Base-by-base conservation (phyloP, 2,797 vertebrate genomes). In the Odontamblyopus rebecca region DNA sequence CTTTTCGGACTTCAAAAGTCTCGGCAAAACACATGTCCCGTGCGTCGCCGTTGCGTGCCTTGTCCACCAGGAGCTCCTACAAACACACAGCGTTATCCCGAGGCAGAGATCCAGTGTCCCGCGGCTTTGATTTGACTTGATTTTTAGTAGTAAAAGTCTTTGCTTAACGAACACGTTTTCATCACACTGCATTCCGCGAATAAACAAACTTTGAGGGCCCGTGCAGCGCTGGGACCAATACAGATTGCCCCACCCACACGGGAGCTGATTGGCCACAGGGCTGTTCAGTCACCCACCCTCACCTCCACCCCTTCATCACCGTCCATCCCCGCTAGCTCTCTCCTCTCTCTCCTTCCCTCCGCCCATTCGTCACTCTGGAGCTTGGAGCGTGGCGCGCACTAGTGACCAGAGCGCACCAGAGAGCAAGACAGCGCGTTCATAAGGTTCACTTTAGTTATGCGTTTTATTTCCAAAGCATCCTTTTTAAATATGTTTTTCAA, bases 141-240 rank as follows among this genome's bases (percentile, higher is more conserved):
- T 88, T 88, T 93, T 91, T 86, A 87, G 88, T 79, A 81, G 85
- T 89, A 86, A 85, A 74, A 85, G 64, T 83, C 91, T 85, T 73
- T 90, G 62, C 89, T 73, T 93, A 84, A 90, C 87, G 91, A 87
- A 93, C 94, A 94, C 94, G 93, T 94, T 95, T 94, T 94, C 93
- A 92, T 92, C 93, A 92, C 91, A 90, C 90, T 80, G 93, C 92
- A 91, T 93, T 92, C 93, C 85, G 90, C 92, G 91, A 94, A 94
- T 94, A 95, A 95, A 95, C 93, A 94, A 95, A 95, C 94, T 95
- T 95, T 94, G 91, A 93, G 93, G 93, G 93, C 93, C 94, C 92
- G 93, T 92, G 92, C 82, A 82, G 90, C 89, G 81, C 83, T 88
- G 92, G 92, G 92, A 90, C 92, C 91, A 89, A 89, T 79, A 71